A percentile compares a stretch with the other conserved stretches of the same genome.
Conservation (phyloP, 2,888 invertebrate species). For the Parochlus steinenii region DNA sequence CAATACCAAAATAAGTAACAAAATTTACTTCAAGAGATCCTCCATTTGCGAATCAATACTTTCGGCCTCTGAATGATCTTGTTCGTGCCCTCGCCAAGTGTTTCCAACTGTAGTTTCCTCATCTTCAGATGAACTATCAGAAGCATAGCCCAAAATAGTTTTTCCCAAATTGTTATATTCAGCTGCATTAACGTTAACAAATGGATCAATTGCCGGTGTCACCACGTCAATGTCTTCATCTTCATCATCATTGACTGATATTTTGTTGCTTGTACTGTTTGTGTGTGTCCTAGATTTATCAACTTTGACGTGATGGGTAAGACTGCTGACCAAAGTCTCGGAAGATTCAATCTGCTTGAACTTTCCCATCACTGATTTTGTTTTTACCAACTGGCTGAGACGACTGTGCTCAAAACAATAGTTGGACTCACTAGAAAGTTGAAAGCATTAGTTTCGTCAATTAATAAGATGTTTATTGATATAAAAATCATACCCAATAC, state of each 20-base stretch:
- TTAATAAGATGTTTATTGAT: neutral
- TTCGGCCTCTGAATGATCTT: slow-evolving; percentile 58
- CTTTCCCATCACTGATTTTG: slow-evolving; percentile 38
- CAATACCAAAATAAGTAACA: neutral
- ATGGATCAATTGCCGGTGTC: slow-evolving; percentile 39
- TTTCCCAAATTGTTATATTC: slow-evolving; percentile 36
- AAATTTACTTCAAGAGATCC: slow-evolving; percentile 53
- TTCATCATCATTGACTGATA: slow-evolving; percentile 24
- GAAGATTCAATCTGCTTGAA: slow-evolving; percentile 46
- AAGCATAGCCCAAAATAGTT: slow-evolving; percentile 49
- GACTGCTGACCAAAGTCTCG: slow-evolving; percentile 44
- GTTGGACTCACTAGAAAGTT: slow-evolving; percentile 24
- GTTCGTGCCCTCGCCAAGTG: slow-evolving; percentile 45
- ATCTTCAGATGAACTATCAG: slow-evolving; percentile 41
- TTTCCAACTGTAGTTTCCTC: slow-evolving; percentile 44
- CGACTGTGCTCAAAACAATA: slow-evolving; percentile 55
- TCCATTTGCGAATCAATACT: slow-evolving; percentile 61
- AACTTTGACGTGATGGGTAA: slow-evolving; percentile 44
- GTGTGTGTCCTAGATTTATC: slow-evolving; percentile 18
- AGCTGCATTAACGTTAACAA: slow-evolving; percentile 40
- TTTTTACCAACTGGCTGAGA: slow-evolving; percentile 43
- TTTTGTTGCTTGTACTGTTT: slow-evolving; percentile 19
- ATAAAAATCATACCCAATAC: slow-evolving; percentile 37
- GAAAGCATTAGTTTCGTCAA: slow-evolving; percentile 7
- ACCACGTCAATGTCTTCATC: slow-evolving; percentile 33